These are phyloP conservation scores for Garra rufa DNA, from an alignment of 2,113 vertebrate species.

Conservation along the genomic window DNA sequence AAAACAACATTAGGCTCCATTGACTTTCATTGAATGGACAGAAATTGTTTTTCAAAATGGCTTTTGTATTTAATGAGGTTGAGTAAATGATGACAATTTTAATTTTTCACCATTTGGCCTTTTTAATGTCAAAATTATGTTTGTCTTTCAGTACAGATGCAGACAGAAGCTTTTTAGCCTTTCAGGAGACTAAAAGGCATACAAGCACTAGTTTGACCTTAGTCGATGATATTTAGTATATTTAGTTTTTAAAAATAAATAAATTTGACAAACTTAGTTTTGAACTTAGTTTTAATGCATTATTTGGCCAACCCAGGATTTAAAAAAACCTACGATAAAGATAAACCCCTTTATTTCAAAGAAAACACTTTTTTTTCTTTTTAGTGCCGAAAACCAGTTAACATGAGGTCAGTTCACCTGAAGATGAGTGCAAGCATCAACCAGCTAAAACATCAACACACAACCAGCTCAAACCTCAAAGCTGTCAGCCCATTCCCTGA, in stretches of 20 bases:
- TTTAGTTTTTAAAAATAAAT: too few relatives aligned
- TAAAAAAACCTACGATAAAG: too few relatives aligned
- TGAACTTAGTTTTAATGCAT: too few relatives aligned
- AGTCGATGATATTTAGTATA: background rate
- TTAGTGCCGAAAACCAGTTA: too few relatives aligned
- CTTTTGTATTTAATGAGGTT: background rate
- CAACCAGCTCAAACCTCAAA: constrained; percentile 23
- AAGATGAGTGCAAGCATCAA: constrained; percentile 14
- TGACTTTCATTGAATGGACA: background rate
- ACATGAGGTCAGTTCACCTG: background rate
- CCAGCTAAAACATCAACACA: background rate
- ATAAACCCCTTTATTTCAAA: too few relatives aligned
- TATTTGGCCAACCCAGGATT: too few relatives aligned
- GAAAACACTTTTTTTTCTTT: too few relatives aligned
- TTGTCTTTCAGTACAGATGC: background rate
- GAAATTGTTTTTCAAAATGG: background rate
- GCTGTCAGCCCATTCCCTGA: constrained; percentile 17
- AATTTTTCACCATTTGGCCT: background rate
- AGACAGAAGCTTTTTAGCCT: background rate
- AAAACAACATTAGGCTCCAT: background rate
- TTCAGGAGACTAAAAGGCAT: background rate
- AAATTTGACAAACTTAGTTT: too few relatives aligned
- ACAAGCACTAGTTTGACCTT: background rate
- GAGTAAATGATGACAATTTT: background rate
- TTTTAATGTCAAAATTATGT: background rate